phyloP scores from a whole-genome alignment of 2,113 vertebrate genomes.

The Rutilus rutilus region DNA sequence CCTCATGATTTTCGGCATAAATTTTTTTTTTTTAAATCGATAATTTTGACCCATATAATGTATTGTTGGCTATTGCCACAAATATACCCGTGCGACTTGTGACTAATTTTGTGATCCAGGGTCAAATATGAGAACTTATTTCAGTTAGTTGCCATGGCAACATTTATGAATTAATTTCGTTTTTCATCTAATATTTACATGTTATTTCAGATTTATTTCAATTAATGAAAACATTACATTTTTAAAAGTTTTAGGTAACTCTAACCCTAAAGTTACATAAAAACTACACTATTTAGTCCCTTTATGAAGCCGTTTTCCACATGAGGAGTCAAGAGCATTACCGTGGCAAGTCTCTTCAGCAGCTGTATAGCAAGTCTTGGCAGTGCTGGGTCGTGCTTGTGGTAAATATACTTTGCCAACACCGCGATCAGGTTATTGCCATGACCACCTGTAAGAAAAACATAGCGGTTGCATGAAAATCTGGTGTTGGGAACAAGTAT shows the following conservation, averaged over 20 bases:
- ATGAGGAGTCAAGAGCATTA: constrained; percentile 62
- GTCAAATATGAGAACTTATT: no score
- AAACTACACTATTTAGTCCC: not conserved
- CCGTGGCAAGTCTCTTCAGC: constrained; percentile 93
- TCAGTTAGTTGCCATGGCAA: no score
- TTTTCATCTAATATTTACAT: not conserved
- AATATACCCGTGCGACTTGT: no score
- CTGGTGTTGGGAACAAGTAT: not conserved
- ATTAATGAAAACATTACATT: not conserved
- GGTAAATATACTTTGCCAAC: constrained; percentile 97
- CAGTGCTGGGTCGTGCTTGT: constrained; percentile 93
- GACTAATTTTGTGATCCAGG: no score
- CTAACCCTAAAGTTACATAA: not conserved
- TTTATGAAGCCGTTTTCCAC: not conserved
- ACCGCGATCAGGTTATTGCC: constrained; percentile 96
- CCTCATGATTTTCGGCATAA: no score
- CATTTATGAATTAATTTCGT: no score
- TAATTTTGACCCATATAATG: no score
- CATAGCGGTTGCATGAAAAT: not conserved
- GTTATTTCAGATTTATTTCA: not conserved
- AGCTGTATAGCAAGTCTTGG: constrained; percentile 95
- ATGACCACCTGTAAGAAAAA: constrained; percentile 80
- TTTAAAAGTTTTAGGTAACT: not conserved
- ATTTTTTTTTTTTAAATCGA: no score
- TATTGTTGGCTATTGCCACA: no score